Percentiles rank a stretch among this genome's conserved stretches.
These are phyloP conservation scores for Drosophila mayri DNA, from an alignment of 1,140 invertebrate genomes.

Conservation along the genomic window DNA sequence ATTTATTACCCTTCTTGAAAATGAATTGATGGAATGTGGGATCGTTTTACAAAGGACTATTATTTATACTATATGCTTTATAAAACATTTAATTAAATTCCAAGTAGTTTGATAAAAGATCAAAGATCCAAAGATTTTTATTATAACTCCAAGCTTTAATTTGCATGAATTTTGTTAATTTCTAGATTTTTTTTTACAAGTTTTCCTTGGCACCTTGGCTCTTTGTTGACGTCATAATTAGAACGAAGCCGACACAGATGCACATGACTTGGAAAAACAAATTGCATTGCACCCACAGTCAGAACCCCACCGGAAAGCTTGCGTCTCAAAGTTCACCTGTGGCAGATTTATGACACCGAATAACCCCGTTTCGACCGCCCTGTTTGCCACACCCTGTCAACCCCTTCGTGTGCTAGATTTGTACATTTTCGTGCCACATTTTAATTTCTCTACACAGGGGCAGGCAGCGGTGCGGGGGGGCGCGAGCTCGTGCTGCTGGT, in stretches of 20 bases:
- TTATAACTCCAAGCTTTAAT: constrained; percentile 3
- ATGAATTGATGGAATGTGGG: background rate
- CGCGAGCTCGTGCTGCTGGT: background rate
- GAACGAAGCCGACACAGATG: constrained; percentile 50
- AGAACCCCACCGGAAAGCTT: constrained; percentile 1
- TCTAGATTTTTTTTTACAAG: background rate
- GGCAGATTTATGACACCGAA: constrained; percentile 77
- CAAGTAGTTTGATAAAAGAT: too few species aligned
- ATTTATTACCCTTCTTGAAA: background rate
- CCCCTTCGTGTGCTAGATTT: constrained; percentile 75
- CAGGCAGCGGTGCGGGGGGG: background rate
- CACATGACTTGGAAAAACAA: constrained; percentile 70
- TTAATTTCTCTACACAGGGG: constrained; percentile 58
- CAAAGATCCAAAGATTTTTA: too few species aligned
- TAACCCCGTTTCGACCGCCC: constrained; percentile 55
- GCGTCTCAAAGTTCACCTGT: constrained; percentile 51
- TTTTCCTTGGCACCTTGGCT: constrained; percentile 14
- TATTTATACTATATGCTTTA: background rate
- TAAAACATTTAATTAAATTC: background rate
- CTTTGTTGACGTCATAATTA: constrained; percentile 69
- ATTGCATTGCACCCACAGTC: constrained; percentile 64
- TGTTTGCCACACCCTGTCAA: constrained; percentile 28
- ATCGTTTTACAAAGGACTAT: too few species aligned
- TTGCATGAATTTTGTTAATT: background rate
- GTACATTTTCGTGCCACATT: constrained; percentile 77